Percentiles rank a stretch among this genome's conserved stretches.
These are phyloP conservation scores for Synanthedon andrenaeformis DNA, from an alignment of 2,888 invertebrate genomes.

Conservation along the genomic window DNA sequence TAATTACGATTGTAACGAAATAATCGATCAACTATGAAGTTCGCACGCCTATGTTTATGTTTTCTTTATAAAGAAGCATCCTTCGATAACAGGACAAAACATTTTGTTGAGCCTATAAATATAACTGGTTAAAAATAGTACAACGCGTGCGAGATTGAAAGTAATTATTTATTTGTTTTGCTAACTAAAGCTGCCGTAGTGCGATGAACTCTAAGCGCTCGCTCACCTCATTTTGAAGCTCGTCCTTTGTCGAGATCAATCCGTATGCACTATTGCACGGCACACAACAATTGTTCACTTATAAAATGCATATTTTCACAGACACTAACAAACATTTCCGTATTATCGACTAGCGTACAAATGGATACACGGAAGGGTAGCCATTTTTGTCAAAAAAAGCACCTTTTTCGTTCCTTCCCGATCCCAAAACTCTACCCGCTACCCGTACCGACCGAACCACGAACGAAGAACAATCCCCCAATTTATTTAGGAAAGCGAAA, in stretches of 20 bases:
- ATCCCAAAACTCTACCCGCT: constrained; percentile 17
- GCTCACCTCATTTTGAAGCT: constrained; percentile 66
- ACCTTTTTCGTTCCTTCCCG: constrained; percentile 42
- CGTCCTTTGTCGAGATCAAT: constrained; percentile 63
- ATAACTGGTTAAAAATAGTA: constrained; percentile 46
- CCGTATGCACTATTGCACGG: constrained; percentile 62
- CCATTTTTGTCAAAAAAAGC: constrained; percentile 64
- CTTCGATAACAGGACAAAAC: constrained; percentile 29
- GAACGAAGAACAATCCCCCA: too few species aligned
- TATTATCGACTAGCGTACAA: constrained; percentile 45
- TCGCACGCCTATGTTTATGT: constrained; percentile 52
- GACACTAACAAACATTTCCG: constrained; percentile 46
- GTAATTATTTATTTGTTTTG: constrained; percentile 67
- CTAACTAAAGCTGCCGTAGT: constrained; percentile 47
- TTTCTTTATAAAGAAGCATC: constrained; percentile 18
- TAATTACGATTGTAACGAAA: constrained; percentile 46
- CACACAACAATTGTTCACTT: constrained; percentile 66
- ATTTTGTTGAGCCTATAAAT: constrained; percentile 34
- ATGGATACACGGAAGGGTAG: constrained; percentile 44
- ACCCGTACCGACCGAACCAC: too few species aligned
- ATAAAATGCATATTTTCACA: constrained; percentile 61
- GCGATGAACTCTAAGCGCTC: constrained; percentile 51
- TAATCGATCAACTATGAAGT: constrained; percentile 54
- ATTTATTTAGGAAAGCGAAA: constrained; percentile 40
- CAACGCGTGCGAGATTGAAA: constrained; percentile 34